Evolutionary conservation across 2,888 invertebrate genomes (phyloP).

Genomic region (Seira musarum): DNA sequence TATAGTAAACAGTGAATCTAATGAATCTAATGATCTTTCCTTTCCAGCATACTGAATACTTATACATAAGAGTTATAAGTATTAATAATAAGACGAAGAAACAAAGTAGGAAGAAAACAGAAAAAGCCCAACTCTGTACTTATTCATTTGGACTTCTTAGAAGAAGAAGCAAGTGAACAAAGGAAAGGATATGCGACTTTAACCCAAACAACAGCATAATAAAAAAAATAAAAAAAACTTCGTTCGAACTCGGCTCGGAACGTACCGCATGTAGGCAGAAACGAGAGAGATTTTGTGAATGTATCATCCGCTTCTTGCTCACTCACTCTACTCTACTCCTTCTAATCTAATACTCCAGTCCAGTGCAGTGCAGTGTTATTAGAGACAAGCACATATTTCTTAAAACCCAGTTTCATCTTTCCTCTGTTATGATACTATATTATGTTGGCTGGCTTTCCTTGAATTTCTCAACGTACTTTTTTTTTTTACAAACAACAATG

Average conservation of each 20-base stretch:
- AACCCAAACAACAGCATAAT: neutral
- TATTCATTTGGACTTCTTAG: neutral
- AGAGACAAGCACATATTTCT: neutral
- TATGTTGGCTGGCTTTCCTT: too few species aligned
- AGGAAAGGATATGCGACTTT: neutral
- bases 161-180: constrained; percentile 29
- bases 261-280: constrained; percentile 9
- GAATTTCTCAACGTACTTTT: too few species aligned
- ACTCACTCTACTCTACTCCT: too few species aligned
- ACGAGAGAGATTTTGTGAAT: too few species aligned
- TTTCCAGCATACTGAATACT: constrained; percentile 1
- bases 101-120: neutral
- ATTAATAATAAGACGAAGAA: too few species aligned
- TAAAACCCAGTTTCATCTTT: neutral
- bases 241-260: constrained; percentile 17
- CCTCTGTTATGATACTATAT: neutral
- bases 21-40: neutral
- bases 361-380: too few species aligned
- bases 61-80: too few species aligned
- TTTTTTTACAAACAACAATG: neutral
- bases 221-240: constrained; percentile 1
- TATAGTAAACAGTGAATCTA: neutral
- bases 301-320: too few species aligned
- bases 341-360: too few species aligned
- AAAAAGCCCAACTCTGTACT: neutral